These are phyloP conservation scores for Corvus hawaiiensis DNA, from an alignment of 2,113 vertebrate genomes.

Conservation along the genomic window DNA sequence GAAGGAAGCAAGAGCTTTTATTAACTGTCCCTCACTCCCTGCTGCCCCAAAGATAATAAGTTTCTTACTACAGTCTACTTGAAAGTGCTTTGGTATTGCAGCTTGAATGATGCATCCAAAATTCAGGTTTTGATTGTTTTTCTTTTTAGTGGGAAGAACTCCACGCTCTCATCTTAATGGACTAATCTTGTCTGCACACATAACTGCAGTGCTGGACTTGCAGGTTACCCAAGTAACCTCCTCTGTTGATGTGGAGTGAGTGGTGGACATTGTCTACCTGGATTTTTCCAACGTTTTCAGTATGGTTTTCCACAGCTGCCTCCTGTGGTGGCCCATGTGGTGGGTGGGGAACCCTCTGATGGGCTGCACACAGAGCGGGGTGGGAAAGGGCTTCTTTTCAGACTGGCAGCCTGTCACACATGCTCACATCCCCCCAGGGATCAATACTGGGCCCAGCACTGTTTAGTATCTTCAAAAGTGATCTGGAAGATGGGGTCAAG, in stretches of 20 bases:
- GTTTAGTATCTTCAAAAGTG: background rate
- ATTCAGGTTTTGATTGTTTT: background rate
- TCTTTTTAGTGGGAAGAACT: background rate
- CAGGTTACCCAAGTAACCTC: background rate
- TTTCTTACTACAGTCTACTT: background rate
- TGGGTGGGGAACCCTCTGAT: background rate
- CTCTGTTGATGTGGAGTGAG: background rate
- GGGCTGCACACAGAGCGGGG: rapidly evolving
- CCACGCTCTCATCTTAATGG: background rate
- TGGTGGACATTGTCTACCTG: background rate
- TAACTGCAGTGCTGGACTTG: background rate
- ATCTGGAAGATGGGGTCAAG: background rate
- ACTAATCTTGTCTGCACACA: background rate
- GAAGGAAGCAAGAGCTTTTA: background rate
- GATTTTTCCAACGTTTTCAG: background rate
- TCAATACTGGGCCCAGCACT: background rate
- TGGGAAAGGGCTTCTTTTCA: background rate
- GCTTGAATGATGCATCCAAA: background rate
- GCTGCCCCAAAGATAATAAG: background rate
- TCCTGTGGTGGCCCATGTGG: background rate
- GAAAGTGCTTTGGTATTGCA: background rate
- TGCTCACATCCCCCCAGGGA: background rate
- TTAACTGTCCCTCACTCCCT: background rate
- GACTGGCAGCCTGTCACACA: background rate
- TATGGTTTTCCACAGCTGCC: rapidly evolving